Percentiles rank a stretch among this genome's conserved stretches.
phyloP scores from a whole-genome alignment of 2,797 vertebrate species.

The Hozukius guyotensis region DNA sequence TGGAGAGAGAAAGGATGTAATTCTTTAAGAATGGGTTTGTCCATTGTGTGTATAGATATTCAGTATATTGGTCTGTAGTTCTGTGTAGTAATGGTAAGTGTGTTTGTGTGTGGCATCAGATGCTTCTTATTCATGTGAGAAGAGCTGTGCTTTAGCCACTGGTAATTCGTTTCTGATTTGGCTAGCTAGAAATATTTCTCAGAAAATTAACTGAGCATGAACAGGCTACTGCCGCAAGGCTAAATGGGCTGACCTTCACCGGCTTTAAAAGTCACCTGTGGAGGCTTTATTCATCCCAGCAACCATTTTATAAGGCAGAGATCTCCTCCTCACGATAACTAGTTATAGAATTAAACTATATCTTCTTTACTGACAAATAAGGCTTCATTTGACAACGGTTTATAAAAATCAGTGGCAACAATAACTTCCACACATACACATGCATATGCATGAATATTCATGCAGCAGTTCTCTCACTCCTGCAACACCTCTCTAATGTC shows the following conservation, averaged over 20 bases:
- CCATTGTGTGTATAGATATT: constrained; percentile 1
- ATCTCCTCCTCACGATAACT: not conserved
- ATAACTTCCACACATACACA: not conserved
- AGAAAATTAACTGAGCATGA: constrained; percentile 46
- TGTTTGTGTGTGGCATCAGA: constrained; percentile 4
- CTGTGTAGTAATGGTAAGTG: too few relatives aligned
- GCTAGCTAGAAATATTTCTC: constrained; percentile 32
- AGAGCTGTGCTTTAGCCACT: constrained; percentile 1
- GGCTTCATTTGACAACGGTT: not conserved
- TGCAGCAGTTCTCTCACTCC: not conserved
- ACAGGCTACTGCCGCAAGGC: constrained; percentile 13
- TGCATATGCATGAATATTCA: not conserved
- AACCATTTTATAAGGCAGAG: not conserved
- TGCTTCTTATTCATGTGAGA: constrained; percentile 1
- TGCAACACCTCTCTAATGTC: constrained; percentile 12
- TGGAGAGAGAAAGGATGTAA: constrained; percentile 4
- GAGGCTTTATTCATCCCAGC: constrained; percentile 13
- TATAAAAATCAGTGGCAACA: not conserved
- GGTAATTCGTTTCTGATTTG: constrained; percentile 42
- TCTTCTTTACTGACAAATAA: not conserved
- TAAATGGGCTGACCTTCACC: constrained; percentile 32
- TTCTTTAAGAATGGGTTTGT: constrained; percentile 32
- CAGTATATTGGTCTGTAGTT: not conserved
- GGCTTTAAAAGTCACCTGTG: constrained; percentile 36
- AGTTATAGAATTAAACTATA: not conserved